These are phyloP conservation scores for Trypoxylon attenuatum DNA, from an alignment of 2,888 invertebrate species.

Conservation along the genomic window DNA sequence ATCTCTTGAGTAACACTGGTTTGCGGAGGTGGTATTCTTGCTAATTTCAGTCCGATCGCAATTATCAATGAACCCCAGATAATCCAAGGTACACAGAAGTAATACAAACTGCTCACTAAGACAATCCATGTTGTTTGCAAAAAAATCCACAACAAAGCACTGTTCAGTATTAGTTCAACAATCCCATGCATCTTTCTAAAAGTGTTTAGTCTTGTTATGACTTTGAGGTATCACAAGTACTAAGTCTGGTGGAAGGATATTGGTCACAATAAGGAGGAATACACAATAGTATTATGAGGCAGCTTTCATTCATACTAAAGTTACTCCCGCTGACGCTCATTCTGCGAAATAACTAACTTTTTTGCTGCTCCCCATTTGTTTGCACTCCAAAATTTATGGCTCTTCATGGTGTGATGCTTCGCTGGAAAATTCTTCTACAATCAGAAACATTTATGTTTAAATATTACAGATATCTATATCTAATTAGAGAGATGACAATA, in stretches of 20 bases:
- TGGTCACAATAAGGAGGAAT: not conserved
- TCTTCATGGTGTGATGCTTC: no score
- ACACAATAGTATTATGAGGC: no score
- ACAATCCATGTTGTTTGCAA: constrained; percentile 55
- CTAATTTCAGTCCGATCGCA: constrained; percentile 53
- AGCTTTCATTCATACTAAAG: no score
- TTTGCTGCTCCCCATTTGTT: no score
- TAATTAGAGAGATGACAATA: no score
- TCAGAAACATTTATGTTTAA: no score
- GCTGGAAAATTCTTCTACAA: no score
- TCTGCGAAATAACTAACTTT: no score
- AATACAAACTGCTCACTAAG: constrained; percentile 55
- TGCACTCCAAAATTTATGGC: no score
- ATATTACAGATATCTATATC: no score
- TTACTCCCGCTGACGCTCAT: no score
- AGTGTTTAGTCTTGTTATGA: constrained; percentile 38
- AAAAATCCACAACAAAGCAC: constrained; percentile 62
- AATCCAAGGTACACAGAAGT: constrained; percentile 66
- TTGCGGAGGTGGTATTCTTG: constrained; percentile 62
- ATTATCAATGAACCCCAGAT: constrained; percentile 62
- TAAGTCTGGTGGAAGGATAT: not conserved
- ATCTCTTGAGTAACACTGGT: constrained; percentile 58
- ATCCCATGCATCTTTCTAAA: constrained; percentile 42
- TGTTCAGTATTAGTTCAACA: constrained; percentile 54
- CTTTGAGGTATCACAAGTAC: not conserved